Percentiles rank a stretch among this genome's conserved stretches.
These are phyloP conservation scores for Coelogynopora nodosa DNA, from an alignment of 2,888 invertebrate species.

Conservation along the genomic window DNA sequence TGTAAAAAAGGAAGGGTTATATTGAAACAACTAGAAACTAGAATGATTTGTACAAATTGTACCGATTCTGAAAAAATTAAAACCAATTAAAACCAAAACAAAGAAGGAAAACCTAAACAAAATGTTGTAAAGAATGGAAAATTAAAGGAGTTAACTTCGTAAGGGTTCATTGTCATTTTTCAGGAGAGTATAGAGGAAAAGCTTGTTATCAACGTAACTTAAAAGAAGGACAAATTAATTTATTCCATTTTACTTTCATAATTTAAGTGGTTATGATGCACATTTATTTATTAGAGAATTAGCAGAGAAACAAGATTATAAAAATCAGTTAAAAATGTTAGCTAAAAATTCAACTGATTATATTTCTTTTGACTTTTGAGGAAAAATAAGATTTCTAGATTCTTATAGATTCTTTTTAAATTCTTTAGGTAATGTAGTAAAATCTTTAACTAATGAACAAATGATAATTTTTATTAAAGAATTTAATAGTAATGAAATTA, in stretches of 20 bases:
- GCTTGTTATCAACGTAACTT: not conserved
- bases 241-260: not conserved
- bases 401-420: not conserved
- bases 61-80: not conserved
- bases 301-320: too few relatives aligned
- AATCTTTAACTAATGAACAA: not conserved
- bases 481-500: not conserved
- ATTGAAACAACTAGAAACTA: too few relatives aligned
- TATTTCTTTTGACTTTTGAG: too few relatives aligned
- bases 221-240: not conserved
- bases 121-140: not conserved
- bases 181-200: not conserved
- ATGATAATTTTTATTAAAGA: not conserved
- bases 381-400: too few relatives aligned
- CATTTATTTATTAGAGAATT: not conserved
- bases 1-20: too few relatives aligned
- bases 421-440: not conserved
- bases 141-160: not conserved
- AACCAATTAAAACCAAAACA: not conserved
- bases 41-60: not conserved
- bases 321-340: too few relatives aligned
- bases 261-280: not conserved
- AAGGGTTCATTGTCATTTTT: not conserved
- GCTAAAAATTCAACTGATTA: too few relatives aligned
- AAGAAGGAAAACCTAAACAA: not conserved